phyloP scores from a whole-genome alignment of 2,888 invertebrate species.

The Nemapogon koenigi region DNA sequence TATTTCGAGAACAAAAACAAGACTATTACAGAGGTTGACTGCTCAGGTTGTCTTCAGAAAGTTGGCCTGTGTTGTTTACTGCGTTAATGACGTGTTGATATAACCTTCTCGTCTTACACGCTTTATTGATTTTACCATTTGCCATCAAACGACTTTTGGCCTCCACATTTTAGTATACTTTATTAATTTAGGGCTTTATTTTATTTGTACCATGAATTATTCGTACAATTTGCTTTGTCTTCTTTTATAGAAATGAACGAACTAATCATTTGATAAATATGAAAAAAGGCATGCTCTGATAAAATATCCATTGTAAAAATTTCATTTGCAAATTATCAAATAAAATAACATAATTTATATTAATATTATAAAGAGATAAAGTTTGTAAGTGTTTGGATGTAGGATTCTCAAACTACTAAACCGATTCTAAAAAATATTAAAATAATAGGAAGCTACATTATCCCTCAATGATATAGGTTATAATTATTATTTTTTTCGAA shows the following conservation, averaged over 20 bases:
- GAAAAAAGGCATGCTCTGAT: not conserved
- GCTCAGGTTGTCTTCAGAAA: constrained; percentile 28
- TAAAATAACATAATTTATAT: no score
- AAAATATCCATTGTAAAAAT: not conserved
- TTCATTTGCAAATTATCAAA: not conserved
- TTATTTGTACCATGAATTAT: not conserved
- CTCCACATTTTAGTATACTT: not conserved
- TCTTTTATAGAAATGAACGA: no score
- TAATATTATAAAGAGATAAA: no score
- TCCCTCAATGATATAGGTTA: no score
- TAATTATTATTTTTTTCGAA: no score
- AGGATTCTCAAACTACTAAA: no score
- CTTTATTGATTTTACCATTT: constrained; percentile 1
- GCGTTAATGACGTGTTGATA: constrained; percentile 42
- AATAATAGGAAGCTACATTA: no score
- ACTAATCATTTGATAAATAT: no score
- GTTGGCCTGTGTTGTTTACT: constrained; percentile 25
- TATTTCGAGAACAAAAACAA: constrained; percentile 42
- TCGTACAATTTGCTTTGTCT: not conserved
- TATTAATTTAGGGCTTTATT: not conserved
- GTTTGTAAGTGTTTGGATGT: no score
- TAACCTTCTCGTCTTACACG: constrained; percentile 29
- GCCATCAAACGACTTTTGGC: not conserved
- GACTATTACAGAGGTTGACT: constrained; percentile 31
- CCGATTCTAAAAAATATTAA: no score